Base-by-base conservation (phyloP, 2,888 invertebrate species). In the Busseola fusca region DNA sequence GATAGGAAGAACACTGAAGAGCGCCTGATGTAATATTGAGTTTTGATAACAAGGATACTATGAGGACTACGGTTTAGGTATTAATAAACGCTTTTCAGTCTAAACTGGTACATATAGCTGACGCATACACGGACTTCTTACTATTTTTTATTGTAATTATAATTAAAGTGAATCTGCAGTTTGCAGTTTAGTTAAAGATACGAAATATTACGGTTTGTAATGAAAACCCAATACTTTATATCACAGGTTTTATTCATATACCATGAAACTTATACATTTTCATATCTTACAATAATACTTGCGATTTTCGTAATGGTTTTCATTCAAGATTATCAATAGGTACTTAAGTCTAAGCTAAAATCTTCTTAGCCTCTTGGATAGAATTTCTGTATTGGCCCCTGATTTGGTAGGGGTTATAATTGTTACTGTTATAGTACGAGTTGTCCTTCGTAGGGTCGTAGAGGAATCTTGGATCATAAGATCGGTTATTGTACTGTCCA, bases 381-480 rank as follows among this genome's bases (percentile, higher is more conserved):
- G 67, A 72, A 52, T 75, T 83, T 50, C 78, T 87, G 18, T 72
- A 77, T 42, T 72, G 67, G 34, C 48, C 60, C n/a, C 77, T 72
- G 56, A 81, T 64, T 59, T 81, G 76, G 57, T 85, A 87, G 5
- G 84, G 85, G 56, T 87, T 89, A 66, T 83, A 85, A 42, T 77
- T 81, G 54, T 87, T 88, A 16, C 62, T 65, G 50, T 70, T 81
- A 50, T 83, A 84, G 69, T 84, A 84, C 48, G 87, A 84, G 48
- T 90, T 89, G 62, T 86, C 84, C 34, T 85, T 88, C 0, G 80
- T 64, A 1, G 82, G 64, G 57, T 91, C 85, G 60, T 90, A 87
- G 5, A 87, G 87, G 62, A 88, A 89, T 76, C 87, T 88, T 1
- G 89, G 80, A 40, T 92, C 90, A 64, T 86, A 78, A 72, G 88